Base-by-base conservation (phyloP, 2,888 invertebrate species). In the Andricus quercusramuli region DNA sequence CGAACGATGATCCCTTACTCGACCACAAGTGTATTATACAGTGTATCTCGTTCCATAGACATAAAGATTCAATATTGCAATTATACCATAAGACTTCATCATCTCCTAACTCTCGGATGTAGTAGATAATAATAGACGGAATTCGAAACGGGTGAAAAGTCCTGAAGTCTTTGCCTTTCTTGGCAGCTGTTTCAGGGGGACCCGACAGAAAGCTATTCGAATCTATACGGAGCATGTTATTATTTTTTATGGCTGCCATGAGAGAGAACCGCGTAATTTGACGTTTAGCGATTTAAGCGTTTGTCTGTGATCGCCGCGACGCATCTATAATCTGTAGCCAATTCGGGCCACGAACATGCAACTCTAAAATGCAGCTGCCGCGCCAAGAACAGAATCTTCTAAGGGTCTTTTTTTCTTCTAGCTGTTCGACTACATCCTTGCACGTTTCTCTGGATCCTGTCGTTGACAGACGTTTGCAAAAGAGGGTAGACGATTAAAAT, bases 221-320 rank as follows among this genome's bases (percentile, higher is more conserved):
- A 84, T 88, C 87, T 86, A 87, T 85, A 86, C 85, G 84, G 83
- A 87, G 87, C 85, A 86, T 91, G 89, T 89, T 90, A 92, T 92
- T 92, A 91, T 89, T 90, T 90, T 90, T 90, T 90, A 91, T 88
- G 88, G 85, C 79, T 83, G 84, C 83, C 83, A 83, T 81, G 77
- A 78, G 84, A 84, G 80, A 79, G 82, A 83, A 79, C 78, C 68
- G 76, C 81, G 89, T 91, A 92, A 92, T 92, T 92, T 89, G 90
- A 90, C 88, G 91, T 90, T 92, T 92, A 92, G 90, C 88, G 89
- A 90, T 91, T 91, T 91, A 92, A 92, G 90, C 91, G 92, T 90
- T 91, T 90, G 91, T 90, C 91, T 91, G 91, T 91, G 91, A 92
- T 92, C 90, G 89, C 87, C 86, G 86, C 85, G 90, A 91, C 89